Base-by-base conservation (phyloP, 2,888 invertebrate species). In the Stenodema calcarata region DNA sequence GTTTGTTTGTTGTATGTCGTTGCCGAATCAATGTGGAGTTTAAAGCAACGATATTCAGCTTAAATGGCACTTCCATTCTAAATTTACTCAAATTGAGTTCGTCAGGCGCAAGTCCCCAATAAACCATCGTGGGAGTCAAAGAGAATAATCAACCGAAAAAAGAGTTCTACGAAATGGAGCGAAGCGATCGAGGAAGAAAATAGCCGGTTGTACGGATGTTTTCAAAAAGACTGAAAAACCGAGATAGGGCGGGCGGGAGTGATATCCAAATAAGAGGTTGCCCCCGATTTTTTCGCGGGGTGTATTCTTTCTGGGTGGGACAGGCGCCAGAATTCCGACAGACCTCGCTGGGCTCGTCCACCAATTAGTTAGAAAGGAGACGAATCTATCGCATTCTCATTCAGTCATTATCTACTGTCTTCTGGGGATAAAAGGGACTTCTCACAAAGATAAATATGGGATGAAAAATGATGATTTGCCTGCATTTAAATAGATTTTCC, bases 241-340 rank as follows among this genome's bases (percentile, higher is more conserved):
- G 7, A 1, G 16, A 70, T 14, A 16, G 70, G 28, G 70, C 18
- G 28, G 70, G 70, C 6, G 27, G 9, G 30, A 14, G 73, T 14
- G 73, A 73, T 73, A 73, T 73, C 73, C 73, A 73, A 73, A 73
- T 73, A 73, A 73, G 73, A 73, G 73, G 73, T 18, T 73, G 73
- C 73, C 73, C 62, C 35, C 35, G 73, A 73, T 73, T 73, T 73
- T 73, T 73, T 73, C 73, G 73, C 16, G n/a, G 73, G 73, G 30
- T 35, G 73, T 73, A 73, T 73, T 73, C 73, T 73, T 73, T 73
- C 73, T 73, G 35, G 73, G 41, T 73, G 73, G 73, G 73, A 73
- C 73, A 18, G 7, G 28, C 73, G 73, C 73, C 35, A 35, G 28
- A 35, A 73, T 69, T 23, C 69, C 23, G 18, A 28, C n/a, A n/a